Evolutionary conservation across 2,113 vertebrate genomes (phyloP).

Genomic region (Cryptotis parvus): DNA sequence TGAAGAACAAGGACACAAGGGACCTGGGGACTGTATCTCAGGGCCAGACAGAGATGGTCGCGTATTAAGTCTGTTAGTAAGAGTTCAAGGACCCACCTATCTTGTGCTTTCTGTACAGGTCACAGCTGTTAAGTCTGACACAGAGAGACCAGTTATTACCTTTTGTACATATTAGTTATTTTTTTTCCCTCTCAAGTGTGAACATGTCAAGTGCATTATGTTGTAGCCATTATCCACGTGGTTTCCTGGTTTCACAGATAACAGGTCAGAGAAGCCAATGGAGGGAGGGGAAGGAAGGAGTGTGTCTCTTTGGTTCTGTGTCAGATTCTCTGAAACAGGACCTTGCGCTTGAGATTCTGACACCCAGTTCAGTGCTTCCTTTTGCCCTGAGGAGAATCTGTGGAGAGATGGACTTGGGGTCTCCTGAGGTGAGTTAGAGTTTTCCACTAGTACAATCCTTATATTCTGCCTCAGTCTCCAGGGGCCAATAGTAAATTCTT

Average conservation of each 20-base stretch:
- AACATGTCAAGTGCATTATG: not conserved
- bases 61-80: not conserved
- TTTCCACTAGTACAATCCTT: not conserved
- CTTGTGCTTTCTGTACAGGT: not conserved
- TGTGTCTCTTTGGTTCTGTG: no score
- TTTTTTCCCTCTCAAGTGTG: not conserved
- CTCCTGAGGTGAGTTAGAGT: not conserved
- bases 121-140: not conserved
- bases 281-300: no score
- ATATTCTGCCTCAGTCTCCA: not conserved
- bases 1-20: slow-evolving; percentile 2
- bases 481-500: not conserved
- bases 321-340: not conserved
- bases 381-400: not conserved
- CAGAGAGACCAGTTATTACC: not conserved
- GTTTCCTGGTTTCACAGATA: not conserved
- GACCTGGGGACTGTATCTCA: not conserved
- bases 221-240: not conserved
- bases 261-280: not conserved
- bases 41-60: slow-evolving; percentile 23
- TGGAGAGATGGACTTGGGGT: not conserved
- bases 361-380: not conserved
- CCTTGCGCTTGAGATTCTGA: not conserved
- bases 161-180: not conserved
- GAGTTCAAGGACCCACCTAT: not conserved